Evolutionary conservation across 2,797 vertebrate genomes (phyloP), one percentile per base, ranked within the genome.

Genomic region (Eutrigla gurnardus): DNA sequence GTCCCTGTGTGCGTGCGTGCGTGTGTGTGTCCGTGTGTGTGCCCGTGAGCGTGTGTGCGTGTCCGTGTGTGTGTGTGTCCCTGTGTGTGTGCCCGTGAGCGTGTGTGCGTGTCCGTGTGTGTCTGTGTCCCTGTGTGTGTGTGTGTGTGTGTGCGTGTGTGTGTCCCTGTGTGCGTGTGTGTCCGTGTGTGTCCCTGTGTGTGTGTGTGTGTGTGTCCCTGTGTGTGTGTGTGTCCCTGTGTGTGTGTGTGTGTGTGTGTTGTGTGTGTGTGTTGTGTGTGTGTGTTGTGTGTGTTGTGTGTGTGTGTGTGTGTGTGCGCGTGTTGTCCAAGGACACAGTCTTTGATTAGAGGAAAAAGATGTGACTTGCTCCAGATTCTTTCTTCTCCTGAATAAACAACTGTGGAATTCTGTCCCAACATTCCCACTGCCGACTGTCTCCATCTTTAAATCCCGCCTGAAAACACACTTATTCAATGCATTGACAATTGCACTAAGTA

Each of bases 341-440:
- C 60, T 72, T 75, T 83, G 81, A 85, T 90, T 89, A 82, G 32
- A 62, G 62, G 5, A 45, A 62, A 70, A 64, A 84, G 64, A 46
- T 55, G 46, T 52, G 75, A 75, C 72, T 73, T 74, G 62, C 75
- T 83, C 53, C 58, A 62, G 58, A 80, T 77, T 73, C 59, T 75
- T 82, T 77, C 59, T 77, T 83, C 45, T 78, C 36, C 50, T 87
- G 18, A 71, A 78, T 84, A 85, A 90, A 84, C 63, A 81, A 54
- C 46, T 25, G 25, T 25, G 25, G 25, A 25, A 25, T 25, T 25
- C 25, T 25, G 25, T 25, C 25, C 25, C 1, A 25, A 25, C 25
- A 25, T 2, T 25, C 25, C 1, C 25, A 25, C 25, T 25, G 25
- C 25, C 25, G 25, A 25, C 25, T 25, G 25, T 25, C 25, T 25